phyloP scores from a whole-genome alignment of 1,140 invertebrate species.

The Apis laboriosa region DNA sequence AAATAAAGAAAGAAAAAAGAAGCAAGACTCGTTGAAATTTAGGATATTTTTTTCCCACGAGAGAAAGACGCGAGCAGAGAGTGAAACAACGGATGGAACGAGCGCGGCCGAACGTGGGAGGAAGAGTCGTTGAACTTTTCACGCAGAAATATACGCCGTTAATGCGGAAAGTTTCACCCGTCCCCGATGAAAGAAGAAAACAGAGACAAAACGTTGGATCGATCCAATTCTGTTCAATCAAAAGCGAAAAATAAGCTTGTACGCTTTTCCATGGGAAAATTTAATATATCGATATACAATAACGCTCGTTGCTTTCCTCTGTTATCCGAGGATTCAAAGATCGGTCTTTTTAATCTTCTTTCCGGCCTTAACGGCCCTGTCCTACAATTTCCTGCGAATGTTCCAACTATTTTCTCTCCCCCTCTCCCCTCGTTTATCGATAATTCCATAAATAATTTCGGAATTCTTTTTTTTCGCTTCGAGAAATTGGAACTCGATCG shows the following conservation, averaged over 20 bases:
- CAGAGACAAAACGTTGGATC: not conserved
- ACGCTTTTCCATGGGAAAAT: not conserved
- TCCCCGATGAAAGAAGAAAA: not conserved
- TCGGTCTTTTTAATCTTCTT: not conserved
- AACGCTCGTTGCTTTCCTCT: not conserved
- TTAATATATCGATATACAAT: conserved; percentile 22
- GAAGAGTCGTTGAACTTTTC: conserved; percentile 40
- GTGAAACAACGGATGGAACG: not conserved
- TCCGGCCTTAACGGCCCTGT: too few relatives aligned
- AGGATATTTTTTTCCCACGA: not conserved
- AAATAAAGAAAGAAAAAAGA: not conserved
- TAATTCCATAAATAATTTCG: not conserved
- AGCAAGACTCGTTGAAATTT: not conserved
- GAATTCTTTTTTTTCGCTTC: not conserved
- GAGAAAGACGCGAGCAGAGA: not conserved
- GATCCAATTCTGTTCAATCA: not conserved
- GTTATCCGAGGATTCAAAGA: not conserved
- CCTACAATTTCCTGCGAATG: not conserved
- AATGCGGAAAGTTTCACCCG: conserved; percentile 22
- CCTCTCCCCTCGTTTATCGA: not conserved
- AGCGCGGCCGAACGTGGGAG: conserved; percentile 11
- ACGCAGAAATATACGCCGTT: conserved; percentile 23
- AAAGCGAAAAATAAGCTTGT: not conserved
- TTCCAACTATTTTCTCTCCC: not conserved
- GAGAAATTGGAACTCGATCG: not conserved